Percentiles rank a stretch among this genome's conserved stretches.
Conservation (phyloP, 1,140 invertebrate genomes). For the Musca domestica region DNA sequence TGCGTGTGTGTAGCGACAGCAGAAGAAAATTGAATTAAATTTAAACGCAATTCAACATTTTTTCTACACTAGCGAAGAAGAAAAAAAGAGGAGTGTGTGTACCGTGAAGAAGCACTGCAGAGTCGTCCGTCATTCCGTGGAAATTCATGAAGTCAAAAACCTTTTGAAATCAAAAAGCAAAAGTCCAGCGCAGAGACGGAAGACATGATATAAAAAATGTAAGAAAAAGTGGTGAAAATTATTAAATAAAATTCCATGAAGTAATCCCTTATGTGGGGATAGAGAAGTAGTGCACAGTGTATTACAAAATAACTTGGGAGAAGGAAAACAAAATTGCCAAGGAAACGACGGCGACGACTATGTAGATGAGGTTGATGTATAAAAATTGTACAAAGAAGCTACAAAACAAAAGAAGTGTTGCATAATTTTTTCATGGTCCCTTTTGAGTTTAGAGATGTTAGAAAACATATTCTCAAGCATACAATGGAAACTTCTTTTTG, state of each 20-base stretch:
- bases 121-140: background rate
- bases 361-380: background rate
- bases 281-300: too few species aligned
- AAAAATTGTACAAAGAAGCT: background rate
- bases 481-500: too few species aligned
- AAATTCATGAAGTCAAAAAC: background rate
- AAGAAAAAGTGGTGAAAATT: background rate
- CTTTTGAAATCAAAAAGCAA: background rate
- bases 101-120: slow-evolving; percentile 8
- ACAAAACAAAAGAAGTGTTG: too few species aligned
- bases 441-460: too few species aligned
- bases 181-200: slow-evolving; percentile 16
- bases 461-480: too few species aligned
- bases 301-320: too few species aligned
- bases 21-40: slow-evolving; percentile 3
- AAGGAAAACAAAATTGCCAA: background rate
- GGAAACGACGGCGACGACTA: background rate
- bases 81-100: slow-evolving; percentile 17
- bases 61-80: background rate
- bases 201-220: background rate
- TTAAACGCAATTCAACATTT: slow-evolving; percentile 17
- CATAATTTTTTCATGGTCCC: too few species aligned
- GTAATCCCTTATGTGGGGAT: too few species aligned
- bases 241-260: too few species aligned
- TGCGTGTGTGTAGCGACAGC: background rate